Percentiles rank a stretch among this genome's conserved stretches.
phyloP scores from a whole-genome alignment of 2,113 vertebrate genomes.

The Trogon melanurus region DNA sequence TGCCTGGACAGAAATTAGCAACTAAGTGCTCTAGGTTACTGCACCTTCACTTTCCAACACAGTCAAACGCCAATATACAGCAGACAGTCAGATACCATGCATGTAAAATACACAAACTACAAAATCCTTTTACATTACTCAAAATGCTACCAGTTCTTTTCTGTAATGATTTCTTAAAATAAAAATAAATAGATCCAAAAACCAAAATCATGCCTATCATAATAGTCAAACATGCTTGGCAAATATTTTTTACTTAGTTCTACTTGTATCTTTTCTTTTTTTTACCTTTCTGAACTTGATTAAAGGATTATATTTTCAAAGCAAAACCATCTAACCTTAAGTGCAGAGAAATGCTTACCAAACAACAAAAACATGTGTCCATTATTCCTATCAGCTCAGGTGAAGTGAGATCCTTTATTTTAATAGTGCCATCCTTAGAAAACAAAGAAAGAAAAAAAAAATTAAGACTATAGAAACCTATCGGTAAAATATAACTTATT shows the following conservation, averaged over 20 bases:
- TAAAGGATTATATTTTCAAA: background rate
- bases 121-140: background rate
- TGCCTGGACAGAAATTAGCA: background rate
- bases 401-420: conserved; percentile 93
- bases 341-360: conserved; percentile 81
- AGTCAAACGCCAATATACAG: background rate
- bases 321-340: background rate
- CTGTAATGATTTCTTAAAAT: background rate
- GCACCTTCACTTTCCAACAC: background rate
- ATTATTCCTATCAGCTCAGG: conserved; percentile 97
- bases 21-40: background rate
- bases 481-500: background rate
- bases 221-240: background rate
- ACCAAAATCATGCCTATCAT: background rate
- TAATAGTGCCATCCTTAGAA: conserved; percentile 90
- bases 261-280: background rate
- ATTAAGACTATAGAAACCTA: background rate
- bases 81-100: background rate
- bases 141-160: background rate
- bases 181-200: background rate
- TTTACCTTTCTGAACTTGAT: background rate
- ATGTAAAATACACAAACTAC: background rate
- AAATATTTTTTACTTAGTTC: background rate
- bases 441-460: background rate
- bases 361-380: conserved; percentile 97